Base-by-base conservation (phyloP, 1,140 invertebrate genomes). In the Panulirus ornatus region DNA sequence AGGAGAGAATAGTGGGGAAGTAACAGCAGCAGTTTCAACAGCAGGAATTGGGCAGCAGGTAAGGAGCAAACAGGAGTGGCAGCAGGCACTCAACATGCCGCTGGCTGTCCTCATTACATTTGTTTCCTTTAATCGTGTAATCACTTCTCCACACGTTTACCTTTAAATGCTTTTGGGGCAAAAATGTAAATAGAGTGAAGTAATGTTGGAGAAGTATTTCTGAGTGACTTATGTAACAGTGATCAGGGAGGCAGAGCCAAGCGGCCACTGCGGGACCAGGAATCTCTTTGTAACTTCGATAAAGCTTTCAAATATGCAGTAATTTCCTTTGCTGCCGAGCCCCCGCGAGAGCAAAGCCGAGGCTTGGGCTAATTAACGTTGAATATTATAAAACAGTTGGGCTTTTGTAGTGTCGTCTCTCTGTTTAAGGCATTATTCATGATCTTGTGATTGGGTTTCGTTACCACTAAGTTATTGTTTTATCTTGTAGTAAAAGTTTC, bases 251-350 rank as follows among this genome's bases (percentile, higher is more conserved):
- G 73, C n/a, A 40, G 22, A 19, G 76, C 38, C 76, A 42, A n/a
- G 38, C 3, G 76, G 44, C 44, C 19, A 2, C 40, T 19, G 19
- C 38, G 40, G 22, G 44, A 44, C 83, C 73, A 58, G 66, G 82
- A 85, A 73, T 73, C 66, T 85, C 83, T 85, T 73, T 85, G 83
- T 73, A 85, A 85, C 51, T 47, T 85, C 73, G 83, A 85, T 85
- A 73, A 44, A 75, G 14, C 66, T 36, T 85, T 85, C 19, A 85
- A 73, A 85, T 71, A 85, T 85, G 66, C 83, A 85, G n/a, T 73
- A 73, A 85, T 85, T 73, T 73, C 40, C 66, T 85, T 30, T 30
- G 22, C 30, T 22, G 16, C 22, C n/a, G 8, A 44, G 30, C 40
- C 30, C 38, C 40, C 16, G 2, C 8, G 66, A n/a, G 84, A 30